These are phyloP conservation scores for Austrolebias charrua DNA, from an alignment of 2,797 vertebrate species.

Conservation along the genomic window DNA sequence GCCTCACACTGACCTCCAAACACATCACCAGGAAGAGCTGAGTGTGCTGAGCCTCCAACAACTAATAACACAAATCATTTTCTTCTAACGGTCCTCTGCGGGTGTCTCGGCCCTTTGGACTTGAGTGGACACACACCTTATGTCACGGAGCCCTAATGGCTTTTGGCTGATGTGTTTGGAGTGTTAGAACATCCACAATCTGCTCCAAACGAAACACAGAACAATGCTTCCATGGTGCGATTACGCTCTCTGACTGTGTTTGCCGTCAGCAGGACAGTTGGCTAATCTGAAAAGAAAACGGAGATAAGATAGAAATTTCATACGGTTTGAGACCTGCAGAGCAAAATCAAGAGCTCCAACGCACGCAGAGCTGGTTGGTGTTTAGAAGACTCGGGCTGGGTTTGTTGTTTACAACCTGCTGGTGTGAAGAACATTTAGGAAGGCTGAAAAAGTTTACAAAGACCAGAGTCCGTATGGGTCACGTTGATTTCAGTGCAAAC, in stretches of 20 bases:
- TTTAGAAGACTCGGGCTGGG: conserved; percentile 31
- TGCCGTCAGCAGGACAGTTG: conserved; percentile 18
- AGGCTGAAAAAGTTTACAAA: neutral
- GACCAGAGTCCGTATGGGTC: neutral
- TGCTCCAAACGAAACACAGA: conserved; percentile 61
- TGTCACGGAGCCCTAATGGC: conserved; percentile 27
- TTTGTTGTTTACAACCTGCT: conserved; percentile 29
- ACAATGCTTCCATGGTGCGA: conserved; percentile 48
- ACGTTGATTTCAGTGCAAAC: no score
- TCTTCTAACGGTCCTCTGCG: conserved; percentile 26
- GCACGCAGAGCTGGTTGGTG: conserved; percentile 34
- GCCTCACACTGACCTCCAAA: conserved; percentile 20
- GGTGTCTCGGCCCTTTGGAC: conserved; percentile 33
- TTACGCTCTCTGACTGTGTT: conserved; percentile 39
- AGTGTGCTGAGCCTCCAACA: conserved; percentile 26
- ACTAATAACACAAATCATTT: conserved; percentile 25
- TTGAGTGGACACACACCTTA: conserved; percentile 23
- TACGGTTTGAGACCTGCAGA: neutral
- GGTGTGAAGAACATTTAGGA: conserved; percentile 27
- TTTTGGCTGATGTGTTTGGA: conserved; percentile 40
- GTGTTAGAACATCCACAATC: conserved; percentile 27
- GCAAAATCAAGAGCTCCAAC: conserved; percentile 7
- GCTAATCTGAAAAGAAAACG: conserved; percentile 59
- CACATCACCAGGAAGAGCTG: neutral
- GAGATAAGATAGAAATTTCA: conserved; percentile 49